phyloP scores from a whole-genome alignment of 2,113 vertebrate species.

The Paraplagusia blochii region DNA sequence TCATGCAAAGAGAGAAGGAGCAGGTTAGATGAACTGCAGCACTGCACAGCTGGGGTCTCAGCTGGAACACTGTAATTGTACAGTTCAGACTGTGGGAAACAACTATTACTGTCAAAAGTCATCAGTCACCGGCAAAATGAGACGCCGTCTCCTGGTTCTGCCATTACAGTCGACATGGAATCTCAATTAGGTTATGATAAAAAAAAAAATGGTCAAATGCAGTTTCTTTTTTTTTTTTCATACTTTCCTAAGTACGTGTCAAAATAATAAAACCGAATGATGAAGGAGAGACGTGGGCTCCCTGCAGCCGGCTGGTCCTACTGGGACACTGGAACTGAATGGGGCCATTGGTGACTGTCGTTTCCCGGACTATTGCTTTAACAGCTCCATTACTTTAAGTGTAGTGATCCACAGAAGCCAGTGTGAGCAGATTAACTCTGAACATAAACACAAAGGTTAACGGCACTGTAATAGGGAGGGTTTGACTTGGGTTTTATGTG shows the following conservation, averaged over 20 bases:
- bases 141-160: no score
- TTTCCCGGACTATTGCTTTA: neutral
- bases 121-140: slow-evolving; percentile 1
- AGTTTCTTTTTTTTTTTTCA: no score
- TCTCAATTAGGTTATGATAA: neutral
- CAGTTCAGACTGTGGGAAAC: slow-evolving; percentile 34
- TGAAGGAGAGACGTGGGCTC: no score
- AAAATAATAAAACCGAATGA: no score
- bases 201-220: no score
- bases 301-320: no score
- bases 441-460: slow-evolving; percentile 1
- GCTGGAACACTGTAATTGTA: slow-evolving; percentile 1
- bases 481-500: neutral
- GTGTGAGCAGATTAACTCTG: neutral
- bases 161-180: neutral
- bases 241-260: no score
- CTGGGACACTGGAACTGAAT: neutral
- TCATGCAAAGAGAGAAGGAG: slow-evolving; percentile 49
- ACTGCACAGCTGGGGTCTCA: slow-evolving; percentile 16
- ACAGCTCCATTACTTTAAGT: neutral
- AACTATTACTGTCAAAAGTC: slow-evolving; percentile 29
- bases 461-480: neutral
- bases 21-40: slow-evolving; percentile 36
- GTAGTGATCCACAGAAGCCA: neutral
- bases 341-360: neutral